Evolutionary conservation across 2,888 invertebrate species (phyloP).

Genomic region (Adelognathus sp.): DNA sequence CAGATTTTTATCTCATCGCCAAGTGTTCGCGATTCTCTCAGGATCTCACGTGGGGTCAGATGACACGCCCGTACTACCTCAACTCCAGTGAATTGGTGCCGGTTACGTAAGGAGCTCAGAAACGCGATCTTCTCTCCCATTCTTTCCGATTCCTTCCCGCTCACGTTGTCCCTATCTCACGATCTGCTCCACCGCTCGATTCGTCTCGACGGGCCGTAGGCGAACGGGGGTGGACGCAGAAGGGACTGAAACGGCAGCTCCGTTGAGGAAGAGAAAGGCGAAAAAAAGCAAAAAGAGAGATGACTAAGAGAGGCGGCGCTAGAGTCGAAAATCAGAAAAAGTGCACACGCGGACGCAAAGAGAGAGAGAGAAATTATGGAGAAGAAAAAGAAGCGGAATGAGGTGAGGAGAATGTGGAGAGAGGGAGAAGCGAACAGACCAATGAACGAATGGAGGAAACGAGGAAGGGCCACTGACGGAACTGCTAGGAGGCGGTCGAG

Average conservation of each 20-base stretch:
- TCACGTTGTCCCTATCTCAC: constrained; percentile 32
- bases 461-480: constrained; percentile 64
- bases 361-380: constrained; percentile 53
- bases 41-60: too few species aligned
- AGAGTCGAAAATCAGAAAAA: constrained; percentile 54
- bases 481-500: constrained; percentile 43
- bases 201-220: constrained; percentile 12
- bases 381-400: constrained; percentile 48
- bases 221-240: constrained; percentile 3
- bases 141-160: constrained; percentile 43
- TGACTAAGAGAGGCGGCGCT: constrained; percentile 2
- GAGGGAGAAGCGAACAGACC: constrained; percentile 48
- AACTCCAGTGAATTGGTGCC: constrained; percentile 76
- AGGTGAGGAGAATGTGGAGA: not conserved
- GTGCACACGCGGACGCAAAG: constrained; percentile 61
- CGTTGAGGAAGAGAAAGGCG: constrained; percentile 61
- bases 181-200: constrained; percentile 40
- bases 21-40: too few species aligned
- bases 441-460: constrained; percentile 65
- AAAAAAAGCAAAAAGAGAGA: constrained; percentile 60
- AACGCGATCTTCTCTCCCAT: constrained; percentile 20
- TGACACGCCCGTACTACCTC: too few species aligned
- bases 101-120: constrained; percentile 77
- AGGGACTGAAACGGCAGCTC: constrained; percentile 66
- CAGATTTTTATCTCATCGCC: too few species aligned